Evolutionary conservation across 2,888 invertebrate species (phyloP).

Genomic region (Hirtodrosophila alboralis): DNA sequence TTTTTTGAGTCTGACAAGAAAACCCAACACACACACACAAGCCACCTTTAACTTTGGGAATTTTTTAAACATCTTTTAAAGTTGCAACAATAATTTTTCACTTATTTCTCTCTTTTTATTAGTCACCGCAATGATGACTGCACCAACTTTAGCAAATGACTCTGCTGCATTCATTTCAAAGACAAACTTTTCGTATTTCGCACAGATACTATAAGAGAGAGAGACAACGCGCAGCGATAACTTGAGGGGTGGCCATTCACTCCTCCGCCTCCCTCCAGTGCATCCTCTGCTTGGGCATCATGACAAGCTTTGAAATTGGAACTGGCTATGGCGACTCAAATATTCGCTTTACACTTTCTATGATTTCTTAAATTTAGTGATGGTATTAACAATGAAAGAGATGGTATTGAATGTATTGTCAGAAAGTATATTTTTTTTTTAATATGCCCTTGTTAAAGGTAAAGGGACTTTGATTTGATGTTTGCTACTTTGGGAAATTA

Average conservation of each 20-base stretch:
- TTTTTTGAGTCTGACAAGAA: too few relatives aligned
- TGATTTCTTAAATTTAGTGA: slow-evolving; percentile 12
- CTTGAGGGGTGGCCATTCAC: slow-evolving; percentile 13
- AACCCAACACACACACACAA: not conserved
- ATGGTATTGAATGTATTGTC: not conserved
- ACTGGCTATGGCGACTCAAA: slow-evolving; percentile 29
- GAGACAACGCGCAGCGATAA: slow-evolving; percentile 11
- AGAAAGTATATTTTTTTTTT: slow-evolving; percentile 5
- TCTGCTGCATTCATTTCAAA: slow-evolving; percentile 58
- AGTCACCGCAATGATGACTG: slow-evolving; percentile 53
- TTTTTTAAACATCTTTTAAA: slow-evolving; percentile 30
- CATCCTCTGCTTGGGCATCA: slow-evolving; percentile 4
- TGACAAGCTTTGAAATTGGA: slow-evolving; percentile 35
- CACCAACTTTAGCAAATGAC: slow-evolving; percentile 52
- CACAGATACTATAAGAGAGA: slow-evolving; percentile 30
- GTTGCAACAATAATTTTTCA: slow-evolving; percentile 50
- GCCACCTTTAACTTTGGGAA: slow-evolving; percentile 6
- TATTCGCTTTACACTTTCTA: slow-evolving; percentile 20
- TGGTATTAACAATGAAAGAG: not conserved
- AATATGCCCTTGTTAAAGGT: not conserved
- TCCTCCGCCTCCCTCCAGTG: not conserved
- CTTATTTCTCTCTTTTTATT: slow-evolving; percentile 55
- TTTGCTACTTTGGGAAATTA: not conserved
- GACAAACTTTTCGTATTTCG: slow-evolving; percentile 61
- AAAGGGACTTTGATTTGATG: not conserved